Evolutionary conservation across 2,888 invertebrate species (phyloP).

Genomic region (Acanthosoma haemorrhoidale): DNA sequence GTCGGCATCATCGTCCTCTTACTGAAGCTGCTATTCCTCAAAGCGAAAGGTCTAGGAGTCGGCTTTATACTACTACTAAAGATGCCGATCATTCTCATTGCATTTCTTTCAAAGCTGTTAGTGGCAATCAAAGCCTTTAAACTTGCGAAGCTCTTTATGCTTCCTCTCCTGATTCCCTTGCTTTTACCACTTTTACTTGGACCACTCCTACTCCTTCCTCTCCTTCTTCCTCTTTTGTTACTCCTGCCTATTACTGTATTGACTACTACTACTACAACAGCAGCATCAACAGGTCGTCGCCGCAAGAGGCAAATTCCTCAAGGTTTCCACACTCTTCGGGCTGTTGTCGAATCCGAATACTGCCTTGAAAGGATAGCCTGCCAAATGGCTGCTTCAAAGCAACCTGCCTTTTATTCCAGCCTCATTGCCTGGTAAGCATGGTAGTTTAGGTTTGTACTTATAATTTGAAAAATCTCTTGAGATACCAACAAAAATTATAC

Average conservation of each 20-base stretch:
- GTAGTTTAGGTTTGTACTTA: too few species aligned
- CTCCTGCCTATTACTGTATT: slow-evolving; percentile 37
- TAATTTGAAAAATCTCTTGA: too few species aligned
- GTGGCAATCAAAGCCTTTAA: slow-evolving; percentile 39
- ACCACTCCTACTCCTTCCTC: slow-evolving; percentile 36
- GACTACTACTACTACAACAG: slow-evolving; percentile 19
- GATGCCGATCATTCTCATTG: slow-evolving; percentile 38
- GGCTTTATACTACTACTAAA: slow-evolving; percentile 39
- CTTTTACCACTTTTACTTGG: slow-evolving; percentile 33
- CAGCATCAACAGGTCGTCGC: slow-evolving; percentile 15
- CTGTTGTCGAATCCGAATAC: slow-evolving; percentile 36
- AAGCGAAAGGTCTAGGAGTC: slow-evolving; percentile 35
- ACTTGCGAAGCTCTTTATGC: slow-evolving; percentile 39
- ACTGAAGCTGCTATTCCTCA: slow-evolving; percentile 40
- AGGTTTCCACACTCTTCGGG: slow-evolving; percentile 23
- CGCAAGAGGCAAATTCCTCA: not conserved
- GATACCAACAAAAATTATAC: too few species aligned
- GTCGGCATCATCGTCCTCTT: slow-evolving; percentile 40
- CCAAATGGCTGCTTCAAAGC: slow-evolving; percentile 33
- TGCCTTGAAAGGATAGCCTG: slow-evolving; percentile 39
- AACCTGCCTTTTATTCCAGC: slow-evolving; percentile 31
- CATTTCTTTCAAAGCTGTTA: slow-evolving; percentile 36
- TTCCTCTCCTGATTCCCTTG: slow-evolving; percentile 36
- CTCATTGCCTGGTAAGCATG: slow-evolving; percentile 38
- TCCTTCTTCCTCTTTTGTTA: slow-evolving; percentile 37